Base-by-base conservation (phyloP, 2,113 vertebrate species). In the Cathartes aura region DNA sequence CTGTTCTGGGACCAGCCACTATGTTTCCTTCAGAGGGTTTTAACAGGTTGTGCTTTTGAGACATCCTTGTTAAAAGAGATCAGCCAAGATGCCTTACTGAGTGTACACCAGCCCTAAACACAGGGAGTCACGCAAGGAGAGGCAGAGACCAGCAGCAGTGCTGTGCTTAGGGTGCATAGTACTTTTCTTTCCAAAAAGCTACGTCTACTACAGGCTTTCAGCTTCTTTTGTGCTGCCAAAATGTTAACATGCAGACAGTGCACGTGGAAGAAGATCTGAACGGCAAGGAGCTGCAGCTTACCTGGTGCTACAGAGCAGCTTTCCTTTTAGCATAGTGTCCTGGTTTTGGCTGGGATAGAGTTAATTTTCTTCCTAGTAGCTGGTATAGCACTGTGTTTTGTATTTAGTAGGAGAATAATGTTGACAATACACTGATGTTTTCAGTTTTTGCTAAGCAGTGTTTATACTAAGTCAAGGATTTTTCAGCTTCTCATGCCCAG, bases 121-220 rank as follows among this genome's bases (percentile, higher is more conserved):
- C 34, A 34, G 32, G 13, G 27, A 84, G 9, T n/a, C 45, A 62
- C 1, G 4, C 0, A 0, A 68, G 34, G 24, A 89, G 58, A 13
- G 43, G 48, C 40, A 60, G 32, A 43, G 22, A 67, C 8, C 36
- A 29, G 34, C 52, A 67, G 52, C 29, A 80, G 23, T 12, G 19
- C 62, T 73, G 48, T 29, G 17, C 88, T 67, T 76, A 60, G 48
- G 30, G 11, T 42, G 23, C 16, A 30, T 2, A 55, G 53, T 30
- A 34, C n/a, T 60, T 29, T 20, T 26, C 40, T 38, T 53, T 27
- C 32, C 55, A 45, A 79, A 74, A 67, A 11, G 6, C 62, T 53
- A 6, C 18, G 23, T 21, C n/a, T 76, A 29, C 67, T 48, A 32
- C 18, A 72, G 43, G n/a, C 53, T 84, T 55, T 50, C 73, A 47